Conservation (phyloP, 2,113 vertebrate species). For the Todiramphus saurophagus region DNA sequence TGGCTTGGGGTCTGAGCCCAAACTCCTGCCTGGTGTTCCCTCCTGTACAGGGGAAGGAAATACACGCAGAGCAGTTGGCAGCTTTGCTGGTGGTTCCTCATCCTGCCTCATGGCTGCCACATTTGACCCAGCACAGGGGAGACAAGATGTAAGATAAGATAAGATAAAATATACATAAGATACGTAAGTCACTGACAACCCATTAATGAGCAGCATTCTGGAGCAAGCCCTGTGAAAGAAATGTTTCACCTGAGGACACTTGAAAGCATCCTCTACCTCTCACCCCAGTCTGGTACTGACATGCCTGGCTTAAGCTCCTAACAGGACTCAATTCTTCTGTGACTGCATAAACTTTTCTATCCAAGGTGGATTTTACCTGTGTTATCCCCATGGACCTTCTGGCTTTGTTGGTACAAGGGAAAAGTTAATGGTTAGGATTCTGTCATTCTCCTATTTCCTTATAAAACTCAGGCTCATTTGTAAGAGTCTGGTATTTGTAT, state of each 20-base stretch:
- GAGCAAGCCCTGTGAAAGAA: not conserved
- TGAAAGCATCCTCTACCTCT: not conserved
- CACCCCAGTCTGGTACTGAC: not conserved
- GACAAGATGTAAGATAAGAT: not conserved
- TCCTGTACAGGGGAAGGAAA: not conserved
- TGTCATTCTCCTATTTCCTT: not conserved
- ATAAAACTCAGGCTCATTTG: not conserved
- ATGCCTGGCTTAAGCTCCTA: not conserved
- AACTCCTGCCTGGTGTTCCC: not conserved
- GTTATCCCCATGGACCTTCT: not conserved
- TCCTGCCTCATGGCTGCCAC: not conserved
- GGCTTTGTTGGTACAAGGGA: not conserved
- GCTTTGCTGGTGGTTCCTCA: not conserved
- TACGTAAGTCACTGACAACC: not conserved
- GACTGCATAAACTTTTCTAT: not conserved
- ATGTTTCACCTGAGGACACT: not conserved
- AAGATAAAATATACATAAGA: not conserved
- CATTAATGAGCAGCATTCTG: rapidly evolving
- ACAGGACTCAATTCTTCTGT: not conserved
- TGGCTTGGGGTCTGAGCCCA: not conserved
- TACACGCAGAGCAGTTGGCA: not conserved
- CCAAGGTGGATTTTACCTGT: not conserved
- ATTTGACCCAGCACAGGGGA: not conserved
- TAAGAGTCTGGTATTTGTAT: not conserved
- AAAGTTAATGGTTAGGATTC: not conserved